Evolutionary conservation across 2,113 vertebrate species (phyloP).

Genomic region (Hemiscyllium ocellatum): DNA sequence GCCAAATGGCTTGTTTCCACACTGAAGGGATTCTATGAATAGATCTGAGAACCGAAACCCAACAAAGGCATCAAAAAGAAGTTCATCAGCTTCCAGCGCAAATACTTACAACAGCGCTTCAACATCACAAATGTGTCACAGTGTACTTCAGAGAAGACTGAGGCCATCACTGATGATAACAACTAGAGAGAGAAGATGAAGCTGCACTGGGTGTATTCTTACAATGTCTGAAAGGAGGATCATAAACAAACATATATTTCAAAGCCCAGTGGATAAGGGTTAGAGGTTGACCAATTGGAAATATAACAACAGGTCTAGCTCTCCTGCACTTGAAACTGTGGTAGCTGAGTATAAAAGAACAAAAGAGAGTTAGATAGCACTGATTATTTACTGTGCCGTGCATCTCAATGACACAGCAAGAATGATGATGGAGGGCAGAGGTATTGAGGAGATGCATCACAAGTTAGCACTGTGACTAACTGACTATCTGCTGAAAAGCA

Average conservation of each 20-base stretch:
- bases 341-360: neutral
- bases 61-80: neutral
- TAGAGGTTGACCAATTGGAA: neutral
- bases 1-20: no score
- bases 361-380: no score
- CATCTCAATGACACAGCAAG: neutral
- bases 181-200: neutral
- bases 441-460: neutral
- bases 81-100: neutral
- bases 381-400: neutral
- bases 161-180: neutral
- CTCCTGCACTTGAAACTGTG: neutral
- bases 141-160: neutral
- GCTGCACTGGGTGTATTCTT: neutral
- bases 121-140: neutral
- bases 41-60: neutral
- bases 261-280: neutral
- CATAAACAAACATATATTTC: neutral
- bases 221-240: neutral
- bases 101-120: neutral
- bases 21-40: neutral
- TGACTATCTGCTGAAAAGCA: neutral
- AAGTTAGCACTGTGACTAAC: neutral
- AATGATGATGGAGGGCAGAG: neutral
- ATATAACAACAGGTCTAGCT: neutral